Evolutionary conservation across 37 sponge, comb jelly and placozoan species (phyloP).

Genomic region (Crambe crambe): DNA sequence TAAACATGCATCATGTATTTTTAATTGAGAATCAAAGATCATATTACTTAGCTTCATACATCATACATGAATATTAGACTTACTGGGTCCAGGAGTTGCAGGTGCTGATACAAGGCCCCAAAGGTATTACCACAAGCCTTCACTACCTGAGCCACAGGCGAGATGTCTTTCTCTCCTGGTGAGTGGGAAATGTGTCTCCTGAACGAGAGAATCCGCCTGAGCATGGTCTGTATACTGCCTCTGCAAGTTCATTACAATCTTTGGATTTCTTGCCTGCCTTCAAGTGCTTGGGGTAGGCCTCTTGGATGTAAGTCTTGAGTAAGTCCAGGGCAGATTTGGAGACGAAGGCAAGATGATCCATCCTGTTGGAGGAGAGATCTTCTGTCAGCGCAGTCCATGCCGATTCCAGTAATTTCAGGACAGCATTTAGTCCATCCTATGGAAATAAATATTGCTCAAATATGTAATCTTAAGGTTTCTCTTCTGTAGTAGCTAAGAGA

Average conservation of each 20-base stretch:
- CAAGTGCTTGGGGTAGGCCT: slow-evolving; percentile 66
- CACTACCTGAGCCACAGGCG: slow-evolving; percentile 23
- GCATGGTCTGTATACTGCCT: slow-evolving; percentile 46
- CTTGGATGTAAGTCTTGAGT: slow-evolving; percentile 66
- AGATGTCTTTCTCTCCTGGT: neutral
- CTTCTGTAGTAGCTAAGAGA: no score
- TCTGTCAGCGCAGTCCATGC: slow-evolving; percentile 40
- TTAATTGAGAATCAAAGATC: neutral
- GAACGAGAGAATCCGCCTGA: slow-evolving; percentile 63
- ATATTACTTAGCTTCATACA: neutral
- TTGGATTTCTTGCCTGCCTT: neutral
- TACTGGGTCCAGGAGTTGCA: slow-evolving; percentile 78
- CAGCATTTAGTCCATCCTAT: slow-evolving; percentile 70
- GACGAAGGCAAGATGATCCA: slow-evolving; percentile 41
- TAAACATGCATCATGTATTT: no score
- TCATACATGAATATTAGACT: slow-evolving; percentile 28
- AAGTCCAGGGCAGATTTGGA: slow-evolving; percentile 58
- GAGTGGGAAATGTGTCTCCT: neutral
- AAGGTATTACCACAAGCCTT: slow-evolving; percentile 66
- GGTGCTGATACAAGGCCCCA: slow-evolving; percentile 82
- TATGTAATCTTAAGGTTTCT: no score
- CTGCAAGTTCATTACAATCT: slow-evolving; percentile 70
- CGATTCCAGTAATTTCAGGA: slow-evolving; percentile 76
- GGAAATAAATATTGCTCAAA: no score
- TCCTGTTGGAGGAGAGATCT: neutral